A percentile compares a stretch with the other conserved stretches of the same genome.
These are phyloP conservation scores for Amitus sp. DNA, from an alignment of 2,888 invertebrate genomes.

Conservation along the genomic window DNA sequence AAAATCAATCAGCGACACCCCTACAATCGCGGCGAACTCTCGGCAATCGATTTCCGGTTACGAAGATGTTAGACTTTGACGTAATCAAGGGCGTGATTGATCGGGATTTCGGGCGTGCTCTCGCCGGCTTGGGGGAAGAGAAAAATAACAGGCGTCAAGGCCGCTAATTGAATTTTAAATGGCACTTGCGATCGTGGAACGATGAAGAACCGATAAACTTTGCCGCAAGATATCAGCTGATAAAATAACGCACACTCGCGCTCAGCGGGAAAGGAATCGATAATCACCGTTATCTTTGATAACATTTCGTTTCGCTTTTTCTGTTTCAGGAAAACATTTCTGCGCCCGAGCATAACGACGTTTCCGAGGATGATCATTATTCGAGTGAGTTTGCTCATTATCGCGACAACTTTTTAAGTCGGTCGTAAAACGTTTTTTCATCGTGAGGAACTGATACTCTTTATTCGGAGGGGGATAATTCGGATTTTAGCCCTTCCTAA, in stretches of 20 bases:
- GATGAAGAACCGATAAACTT: constrained; percentile 1
- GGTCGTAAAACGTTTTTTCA: too few species aligned
- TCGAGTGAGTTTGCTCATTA: constrained; percentile 69
- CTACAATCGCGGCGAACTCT: constrained; percentile 9
- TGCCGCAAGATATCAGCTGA: neutral
- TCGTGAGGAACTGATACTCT: too few species aligned
- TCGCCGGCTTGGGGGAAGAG: too few species aligned
- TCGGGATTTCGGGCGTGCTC: neutral
- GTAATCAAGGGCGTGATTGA: neutral
- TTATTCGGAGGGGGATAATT: too few species aligned
- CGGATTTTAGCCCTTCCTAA: too few species aligned
- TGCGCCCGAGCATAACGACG: constrained; percentile 76
- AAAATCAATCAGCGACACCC: constrained; percentile 45
- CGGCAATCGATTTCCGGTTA: constrained; percentile 14
- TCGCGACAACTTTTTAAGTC: too few species aligned
- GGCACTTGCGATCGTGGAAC: neutral
- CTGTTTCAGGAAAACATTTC: constrained; percentile 77
- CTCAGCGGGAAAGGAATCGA: neutral
- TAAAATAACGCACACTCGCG: constrained; percentile 1
- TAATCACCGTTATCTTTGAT: constrained; percentile 12
- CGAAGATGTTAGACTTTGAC: neutral
- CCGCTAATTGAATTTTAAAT: neutral
- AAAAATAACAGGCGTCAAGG: too few species aligned
- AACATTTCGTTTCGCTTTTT: constrained; percentile 24
- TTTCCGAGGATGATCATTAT: constrained; percentile 78